Evolutionary conservation across 2,888 invertebrate genomes (phyloP), one percentile per base, ranked within the genome.

Genomic region (Hoplodrina blanda): DNA sequence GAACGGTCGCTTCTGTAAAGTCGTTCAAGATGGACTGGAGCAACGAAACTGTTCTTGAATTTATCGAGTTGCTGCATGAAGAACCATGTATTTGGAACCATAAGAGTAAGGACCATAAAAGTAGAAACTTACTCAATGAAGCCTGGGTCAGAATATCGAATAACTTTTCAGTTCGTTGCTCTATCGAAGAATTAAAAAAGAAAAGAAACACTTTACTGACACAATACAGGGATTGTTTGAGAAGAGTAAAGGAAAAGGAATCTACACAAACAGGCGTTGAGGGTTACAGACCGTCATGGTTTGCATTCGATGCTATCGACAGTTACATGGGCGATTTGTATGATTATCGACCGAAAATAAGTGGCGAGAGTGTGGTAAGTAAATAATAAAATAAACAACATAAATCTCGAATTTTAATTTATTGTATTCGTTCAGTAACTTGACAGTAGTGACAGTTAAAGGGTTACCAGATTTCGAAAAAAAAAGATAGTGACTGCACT

Each of bases 141-240:
- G 81, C 78, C 20, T 82, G 81, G 81, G 41, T 37, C 2, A 64
- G 78, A 41, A 56, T 82, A 8, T 64, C 61, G 30, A 64, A 71
- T 10, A 69, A 70, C 4, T 72, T 82, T 57, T 72, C 60, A 20
- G 53, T 65, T 20, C 37, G 70, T 19, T 81, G 72, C 53, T 61
- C 77, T 25, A 52, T 77, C 11, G 69, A 64, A 0, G 79, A 82
- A 4, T 63, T 82, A n/a, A 81, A 80, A 50, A 81, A 71, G 69
- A 80, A 82, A 57, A 82, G 78, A 63, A 77, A 81, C 30, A 76
- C 72, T 20, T 44, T 81, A 25, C 78, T 81, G 69, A 77, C 82
- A 1, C 64, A 80, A 15, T 82, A 82, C 61, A 74, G 78, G 19
- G 49, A 65, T 19, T 76, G 72, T 41, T 78, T 73, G 54, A 74